A percentile compares a stretch with the other conserved stretches of the same genome.
phyloP scores from a whole-genome alignment of 1,140 invertebrate genomes.

The Drosophila sturtevanti region DNA sequence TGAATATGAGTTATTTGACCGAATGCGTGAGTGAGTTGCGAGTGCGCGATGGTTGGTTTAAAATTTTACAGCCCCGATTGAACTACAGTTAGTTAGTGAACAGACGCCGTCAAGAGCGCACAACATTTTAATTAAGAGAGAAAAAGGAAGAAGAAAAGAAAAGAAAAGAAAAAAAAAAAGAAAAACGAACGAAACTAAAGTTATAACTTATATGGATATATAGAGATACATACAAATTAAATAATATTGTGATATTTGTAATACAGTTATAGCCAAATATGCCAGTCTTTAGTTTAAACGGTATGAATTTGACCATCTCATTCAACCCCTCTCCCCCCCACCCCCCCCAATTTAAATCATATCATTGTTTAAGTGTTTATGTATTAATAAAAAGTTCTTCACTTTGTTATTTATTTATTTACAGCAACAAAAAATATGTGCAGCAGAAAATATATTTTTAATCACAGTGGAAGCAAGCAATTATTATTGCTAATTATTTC shows the following conservation, averaged over 20 bases:
- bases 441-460: slow-evolving; percentile 34
- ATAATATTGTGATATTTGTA: slow-evolving; percentile 14
- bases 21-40: slow-evolving; percentile 12
- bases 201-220: too few relatives aligned
- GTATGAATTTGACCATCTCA: slow-evolving; percentile 14
- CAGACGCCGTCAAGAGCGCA: slow-evolving; percentile 41
- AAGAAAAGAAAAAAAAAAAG: too few relatives aligned
- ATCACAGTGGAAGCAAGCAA: slow-evolving; percentile 15
- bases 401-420: too few relatives aligned
- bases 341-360: too few relatives aligned
- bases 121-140: neutral
- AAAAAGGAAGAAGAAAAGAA: too few relatives aligned
- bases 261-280: slow-evolving; percentile 20
- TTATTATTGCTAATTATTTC: slow-evolving; percentile 38
- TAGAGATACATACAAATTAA: slow-evolving; percentile 3
- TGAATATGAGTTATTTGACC: slow-evolving; percentile 2
- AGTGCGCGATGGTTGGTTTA: slow-evolving; percentile 22
- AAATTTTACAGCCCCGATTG: slow-evolving; percentile 31
- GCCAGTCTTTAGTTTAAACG: slow-evolving; percentile 48
- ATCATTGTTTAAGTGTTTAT: too few relatives aligned
- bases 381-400: too few relatives aligned
- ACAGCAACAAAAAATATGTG: slow-evolving; percentile 43
- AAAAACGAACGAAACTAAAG: too few relatives aligned
- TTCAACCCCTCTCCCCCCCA: neutral
- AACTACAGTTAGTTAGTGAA: slow-evolving; percentile 47